A percentile compares a stretch with the other conserved stretches of the same genome.
Evolutionary conservation across 2,797 vertebrate genomes (phyloP).

Genomic region (Toxotes lorentzi): DNA sequence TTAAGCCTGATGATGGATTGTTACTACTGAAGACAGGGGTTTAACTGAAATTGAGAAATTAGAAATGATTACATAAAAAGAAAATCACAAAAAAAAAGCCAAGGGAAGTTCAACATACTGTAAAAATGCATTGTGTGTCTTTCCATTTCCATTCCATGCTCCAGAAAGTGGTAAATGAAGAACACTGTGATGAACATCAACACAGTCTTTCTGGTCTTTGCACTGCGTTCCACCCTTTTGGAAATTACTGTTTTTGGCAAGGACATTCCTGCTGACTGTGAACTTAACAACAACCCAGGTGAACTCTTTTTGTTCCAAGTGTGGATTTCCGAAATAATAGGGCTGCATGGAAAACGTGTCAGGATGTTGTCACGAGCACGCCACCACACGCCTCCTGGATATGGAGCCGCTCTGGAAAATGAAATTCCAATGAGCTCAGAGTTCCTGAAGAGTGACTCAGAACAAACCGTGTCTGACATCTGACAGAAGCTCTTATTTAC

Average conservation of each 20-base stretch:
- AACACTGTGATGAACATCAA: background rate
- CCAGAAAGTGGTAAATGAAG: background rate
- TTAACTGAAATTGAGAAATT: background rate
- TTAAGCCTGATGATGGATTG: background rate
- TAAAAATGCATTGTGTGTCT: background rate
- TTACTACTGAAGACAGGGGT: background rate
- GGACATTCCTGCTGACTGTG: slow-evolving; percentile 37
- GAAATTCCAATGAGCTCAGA: slow-evolving; percentile 63
- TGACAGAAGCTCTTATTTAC: slow-evolving; percentile 43
- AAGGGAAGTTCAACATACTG: background rate
- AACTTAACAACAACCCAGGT: slow-evolving; percentile 32
- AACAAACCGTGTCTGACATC: slow-evolving; percentile 44
- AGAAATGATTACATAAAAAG: slow-evolving; percentile 1
- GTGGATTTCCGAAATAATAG: slow-evolving; percentile 54
- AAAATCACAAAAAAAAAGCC: background rate
- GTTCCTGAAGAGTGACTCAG: slow-evolving; percentile 49
- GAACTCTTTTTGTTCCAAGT: slow-evolving; percentile 32
- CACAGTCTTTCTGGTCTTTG: slow-evolving; percentile 8
- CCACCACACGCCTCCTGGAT: slow-evolving; percentile 51
- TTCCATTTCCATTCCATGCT: background rate
- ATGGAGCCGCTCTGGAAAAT: slow-evolving; percentile 35
- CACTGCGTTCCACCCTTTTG: background rate
- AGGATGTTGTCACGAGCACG: slow-evolving; percentile 48
- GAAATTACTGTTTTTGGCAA: slow-evolving; percentile 57
- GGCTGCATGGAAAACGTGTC: slow-evolving; percentile 29